Percentiles rank a stretch among this genome's conserved stretches.
Evolutionary conservation across 2,888 invertebrate species (phyloP).

Genomic region (Agonopterix heracliana): DNA sequence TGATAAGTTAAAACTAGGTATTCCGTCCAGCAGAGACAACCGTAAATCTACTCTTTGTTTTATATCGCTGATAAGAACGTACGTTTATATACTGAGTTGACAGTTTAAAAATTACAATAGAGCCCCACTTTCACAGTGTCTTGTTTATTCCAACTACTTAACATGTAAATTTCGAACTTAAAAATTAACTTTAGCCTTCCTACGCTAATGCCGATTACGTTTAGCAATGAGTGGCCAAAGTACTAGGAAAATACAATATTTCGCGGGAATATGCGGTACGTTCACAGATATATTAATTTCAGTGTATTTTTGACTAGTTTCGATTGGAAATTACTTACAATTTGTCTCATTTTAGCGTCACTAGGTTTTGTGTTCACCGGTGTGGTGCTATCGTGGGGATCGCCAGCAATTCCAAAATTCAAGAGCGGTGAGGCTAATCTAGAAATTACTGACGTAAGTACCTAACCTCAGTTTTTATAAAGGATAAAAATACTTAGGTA

Average conservation of each 20-base stretch:
- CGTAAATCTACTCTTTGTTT: not conserved
- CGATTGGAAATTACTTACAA: not conserved
- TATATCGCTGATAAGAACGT: not conserved
- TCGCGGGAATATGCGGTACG: slow-evolving; percentile 65
- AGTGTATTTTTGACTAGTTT: not conserved
- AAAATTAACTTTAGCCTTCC: no score
- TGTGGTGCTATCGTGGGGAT: slow-evolving; percentile 69
- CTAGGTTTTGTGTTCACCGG: slow-evolving; percentile 65
- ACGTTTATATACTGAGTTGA: not conserved
- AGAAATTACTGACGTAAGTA: slow-evolving; percentile 58
- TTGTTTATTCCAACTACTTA: no score
- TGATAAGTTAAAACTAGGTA: no score
- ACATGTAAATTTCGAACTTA: no score
- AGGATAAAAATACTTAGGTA: not conserved
- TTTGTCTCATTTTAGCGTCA: slow-evolving; percentile 40
- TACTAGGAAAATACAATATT: slow-evolving; percentile 58
- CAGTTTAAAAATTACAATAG: not conserved
- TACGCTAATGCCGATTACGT: not conserved
- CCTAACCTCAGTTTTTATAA: not conserved
- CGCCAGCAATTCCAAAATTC: slow-evolving; percentile 74
- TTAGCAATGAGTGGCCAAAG: slow-evolving; percentile 10
- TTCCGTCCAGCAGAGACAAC: no score
- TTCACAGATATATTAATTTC: slow-evolving; percentile 7
- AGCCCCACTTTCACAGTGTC: no score
- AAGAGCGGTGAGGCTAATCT: slow-evolving; percentile 55